phyloP scores from a whole-genome alignment of 2,113 vertebrate species.

The Cyrtonyx montezumae region DNA sequence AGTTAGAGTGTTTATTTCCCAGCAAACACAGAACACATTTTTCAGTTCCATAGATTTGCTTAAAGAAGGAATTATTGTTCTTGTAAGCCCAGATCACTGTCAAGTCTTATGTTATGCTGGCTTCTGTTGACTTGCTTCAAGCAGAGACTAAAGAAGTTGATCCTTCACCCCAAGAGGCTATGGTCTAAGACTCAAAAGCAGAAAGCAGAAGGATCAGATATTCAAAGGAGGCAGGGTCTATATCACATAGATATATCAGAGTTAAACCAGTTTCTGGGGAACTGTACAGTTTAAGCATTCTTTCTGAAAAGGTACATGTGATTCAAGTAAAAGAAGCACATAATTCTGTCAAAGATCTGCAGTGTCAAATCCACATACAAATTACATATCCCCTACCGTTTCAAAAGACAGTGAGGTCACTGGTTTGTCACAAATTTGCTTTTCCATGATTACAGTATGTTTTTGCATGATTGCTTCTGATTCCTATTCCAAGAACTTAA shows the following conservation, averaged over 20 bases:
- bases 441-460: fast-evolving
- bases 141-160: background rate
- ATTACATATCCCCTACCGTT: background rate
- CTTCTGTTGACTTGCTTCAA: background rate
- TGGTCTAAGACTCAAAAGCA: background rate
- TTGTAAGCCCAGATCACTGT: background rate
- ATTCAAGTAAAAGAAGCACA: background rate
- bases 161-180: background rate
- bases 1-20: background rate
- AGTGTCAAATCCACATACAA: background rate
- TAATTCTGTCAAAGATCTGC: background rate
- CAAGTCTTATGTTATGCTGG: background rate
- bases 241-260: background rate
- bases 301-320: background rate
- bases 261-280: background rate
- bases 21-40: background rate
- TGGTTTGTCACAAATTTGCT: background rate
- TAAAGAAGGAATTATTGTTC: fast-evolving
- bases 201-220: background rate
- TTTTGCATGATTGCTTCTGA: background rate
- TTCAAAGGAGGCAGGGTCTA: background rate
- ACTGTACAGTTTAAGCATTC: background rate
- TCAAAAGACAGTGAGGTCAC: background rate
- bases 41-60: background rate
- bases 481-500: background rate